A percentile compares a stretch with the other conserved stretches of the same genome.
These are phyloP conservation scores for Accipiter virgatus DNA, from an alignment of 2,113 vertebrate genomes.

Conservation along the genomic window DNA sequence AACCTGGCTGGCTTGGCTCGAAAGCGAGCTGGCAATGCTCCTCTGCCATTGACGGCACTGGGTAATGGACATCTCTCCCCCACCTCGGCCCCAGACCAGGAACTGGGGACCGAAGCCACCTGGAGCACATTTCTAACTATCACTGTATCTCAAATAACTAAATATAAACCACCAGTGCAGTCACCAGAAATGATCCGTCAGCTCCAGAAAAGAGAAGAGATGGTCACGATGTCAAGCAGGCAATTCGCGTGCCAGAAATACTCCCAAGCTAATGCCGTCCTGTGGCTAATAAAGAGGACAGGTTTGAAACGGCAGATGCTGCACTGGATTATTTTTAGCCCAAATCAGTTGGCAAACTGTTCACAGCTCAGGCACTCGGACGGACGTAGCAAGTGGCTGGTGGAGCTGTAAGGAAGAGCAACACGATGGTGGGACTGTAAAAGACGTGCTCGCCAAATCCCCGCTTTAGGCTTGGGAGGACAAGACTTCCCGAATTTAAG, in stretches of 20 bases:
- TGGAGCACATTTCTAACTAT: neutral
- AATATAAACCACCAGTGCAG: neutral
- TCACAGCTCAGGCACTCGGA: neutral
- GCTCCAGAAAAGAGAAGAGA: neutral
- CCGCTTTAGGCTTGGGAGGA: neutral
- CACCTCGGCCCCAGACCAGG: neutral
- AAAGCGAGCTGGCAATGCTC: neutral
- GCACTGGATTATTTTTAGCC: neutral
- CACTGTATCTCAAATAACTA: neutral
- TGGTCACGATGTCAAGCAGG: neutral
- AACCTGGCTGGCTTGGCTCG: neutral
- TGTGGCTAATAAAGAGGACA: neutral
- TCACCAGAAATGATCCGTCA: neutral
- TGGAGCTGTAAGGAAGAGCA: neutral
- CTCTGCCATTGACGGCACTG: rapidly evolving
- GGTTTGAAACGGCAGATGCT: neutral
- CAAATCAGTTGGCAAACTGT: neutral
- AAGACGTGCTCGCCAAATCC: neutral
- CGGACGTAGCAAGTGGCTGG: rapidly evolving
- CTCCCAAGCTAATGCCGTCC: neutral
- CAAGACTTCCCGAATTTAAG: neutral
- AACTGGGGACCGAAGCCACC: neutral
- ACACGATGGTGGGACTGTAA: neutral
- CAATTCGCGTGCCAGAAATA: rapidly evolving
- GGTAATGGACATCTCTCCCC: neutral